Base-by-base conservation (phyloP, 1,140 invertebrate genomes). In the Caenorhabditis latens region DNA sequence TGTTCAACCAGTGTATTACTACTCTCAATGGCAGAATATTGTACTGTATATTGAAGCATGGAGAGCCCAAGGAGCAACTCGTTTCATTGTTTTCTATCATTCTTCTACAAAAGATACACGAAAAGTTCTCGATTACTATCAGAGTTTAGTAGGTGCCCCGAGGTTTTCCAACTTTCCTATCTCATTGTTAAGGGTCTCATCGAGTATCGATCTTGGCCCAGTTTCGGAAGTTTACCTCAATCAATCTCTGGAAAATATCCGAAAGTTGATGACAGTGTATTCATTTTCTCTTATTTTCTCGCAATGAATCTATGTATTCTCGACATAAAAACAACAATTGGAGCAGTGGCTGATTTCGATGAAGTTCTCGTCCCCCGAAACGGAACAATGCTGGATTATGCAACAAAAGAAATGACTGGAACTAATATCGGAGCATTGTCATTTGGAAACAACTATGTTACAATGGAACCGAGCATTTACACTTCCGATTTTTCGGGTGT, bases 21-120 rank as follows among this genome's bases (percentile, higher is more conserved):
- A 46, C n/a, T 46, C 65, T 19, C 65, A 71, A 46, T 71, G 65
- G 65, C 65, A 71, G 42, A 71, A 71, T 46, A 21, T 46, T 7
- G 40, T 71, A 71, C 42, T 71, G 42, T 71, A 71, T 19, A 71
- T 71, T 46, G 65, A 71, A 21, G 65, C 65, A 48, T 71, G 65
- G 65, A 71, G 65, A 71, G 65, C 65, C 19, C 65, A 71, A 43
- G 65, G 65, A 46, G 65, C 65, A 14, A 71, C 65, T 71, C 65
- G 42, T 71, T 71, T 71, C 42, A 71, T 71, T 6, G 11, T 71
- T 8, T 71, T 46, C 43, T 71, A 46, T 48, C 65, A 71, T 48
- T 71, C 65, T 7, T 9, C 42, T 9, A 71, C 40, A 3, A 71
- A 48, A 46, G 65, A 43, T 14, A 46, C 65, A 6, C 7, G 65